A percentile compares a stretch with the other conserved stretches of the same genome.
phyloP scores from a whole-genome alignment of 1,140 invertebrate genomes.

The Rhyacophila brunnea region DNA sequence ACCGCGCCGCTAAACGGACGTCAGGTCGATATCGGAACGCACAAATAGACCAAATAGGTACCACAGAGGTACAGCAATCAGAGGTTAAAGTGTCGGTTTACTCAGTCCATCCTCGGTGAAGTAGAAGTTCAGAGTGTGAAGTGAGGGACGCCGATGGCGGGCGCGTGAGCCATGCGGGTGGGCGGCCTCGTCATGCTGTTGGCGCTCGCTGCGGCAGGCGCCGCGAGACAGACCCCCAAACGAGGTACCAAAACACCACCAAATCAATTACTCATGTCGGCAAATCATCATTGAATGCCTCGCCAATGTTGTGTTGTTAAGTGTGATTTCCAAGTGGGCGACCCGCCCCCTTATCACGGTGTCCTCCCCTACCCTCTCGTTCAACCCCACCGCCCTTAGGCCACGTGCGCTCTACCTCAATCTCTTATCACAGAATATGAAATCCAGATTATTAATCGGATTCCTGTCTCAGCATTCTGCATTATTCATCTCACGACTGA shows the following conservation, averaged over 20 bases:
- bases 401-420: constrained; percentile 2
- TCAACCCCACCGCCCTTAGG: neutral
- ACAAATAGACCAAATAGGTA: no score
- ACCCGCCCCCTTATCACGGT: neutral
- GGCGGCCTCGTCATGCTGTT: constrained; percentile 23
- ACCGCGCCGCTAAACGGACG: constrained; percentile 6
- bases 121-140: neutral
- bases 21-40: constrained; percentile 12
- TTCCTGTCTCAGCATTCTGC: neutral
- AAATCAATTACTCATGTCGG: neutral
- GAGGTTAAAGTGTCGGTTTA: no score
- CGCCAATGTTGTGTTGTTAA: neutral
- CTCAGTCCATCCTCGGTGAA: no score
- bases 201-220: constrained; percentile 14
- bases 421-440: neutral
- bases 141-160: constrained; percentile 1
- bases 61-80: no score
- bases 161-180: constrained; percentile 16
- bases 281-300: neutral
- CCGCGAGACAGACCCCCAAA: constrained; percentile 28
- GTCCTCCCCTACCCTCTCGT: constrained; percentile 2
- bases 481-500: no score
- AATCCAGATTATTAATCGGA: neutral
- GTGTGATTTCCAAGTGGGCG: neutral
- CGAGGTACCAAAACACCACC: constrained; percentile 22